These are phyloP conservation scores for Tipula vernalis DNA, from an alignment of 2,888 invertebrate genomes.

Conservation along the genomic window DNA sequence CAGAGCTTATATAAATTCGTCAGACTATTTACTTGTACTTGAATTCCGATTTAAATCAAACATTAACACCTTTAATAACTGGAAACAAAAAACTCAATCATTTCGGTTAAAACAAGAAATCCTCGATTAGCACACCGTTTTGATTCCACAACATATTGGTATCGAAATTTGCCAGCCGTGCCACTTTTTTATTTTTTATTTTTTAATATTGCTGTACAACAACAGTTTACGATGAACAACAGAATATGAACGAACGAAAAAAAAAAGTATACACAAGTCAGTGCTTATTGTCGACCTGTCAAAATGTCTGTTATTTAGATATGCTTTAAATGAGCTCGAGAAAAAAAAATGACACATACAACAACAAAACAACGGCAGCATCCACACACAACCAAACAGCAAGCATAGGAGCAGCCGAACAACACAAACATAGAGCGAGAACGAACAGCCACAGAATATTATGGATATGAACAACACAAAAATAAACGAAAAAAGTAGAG, in stretches of 20 bases:
- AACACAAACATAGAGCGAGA: background rate
- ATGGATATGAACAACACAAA: background rate
- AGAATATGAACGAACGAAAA: background rate
- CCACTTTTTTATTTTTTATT: background rate
- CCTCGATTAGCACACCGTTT: background rate
- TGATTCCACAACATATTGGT: background rate
- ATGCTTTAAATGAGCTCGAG: conserved; percentile 11
- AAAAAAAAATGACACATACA: background rate
- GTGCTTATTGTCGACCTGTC: conserved; percentile 16
- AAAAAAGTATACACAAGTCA: conserved; percentile 12
- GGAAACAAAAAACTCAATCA: background rate
- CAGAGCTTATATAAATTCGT: background rate
- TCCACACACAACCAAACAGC: background rate
- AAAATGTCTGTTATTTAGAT: conserved; percentile 13
- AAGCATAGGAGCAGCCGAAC: background rate
- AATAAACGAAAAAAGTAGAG: background rate
- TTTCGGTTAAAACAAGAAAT: background rate
- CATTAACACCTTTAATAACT: background rate
- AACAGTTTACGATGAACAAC: background rate
- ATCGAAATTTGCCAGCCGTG: background rate
- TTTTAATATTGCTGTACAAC: background rate
- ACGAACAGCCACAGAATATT: background rate
- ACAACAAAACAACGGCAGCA: conserved; percentile 5
- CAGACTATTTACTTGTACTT: background rate
- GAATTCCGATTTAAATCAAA: background rate